Base-by-base conservation (phyloP, 2,797 vertebrate species). In the Alcedo atthis region DNA sequence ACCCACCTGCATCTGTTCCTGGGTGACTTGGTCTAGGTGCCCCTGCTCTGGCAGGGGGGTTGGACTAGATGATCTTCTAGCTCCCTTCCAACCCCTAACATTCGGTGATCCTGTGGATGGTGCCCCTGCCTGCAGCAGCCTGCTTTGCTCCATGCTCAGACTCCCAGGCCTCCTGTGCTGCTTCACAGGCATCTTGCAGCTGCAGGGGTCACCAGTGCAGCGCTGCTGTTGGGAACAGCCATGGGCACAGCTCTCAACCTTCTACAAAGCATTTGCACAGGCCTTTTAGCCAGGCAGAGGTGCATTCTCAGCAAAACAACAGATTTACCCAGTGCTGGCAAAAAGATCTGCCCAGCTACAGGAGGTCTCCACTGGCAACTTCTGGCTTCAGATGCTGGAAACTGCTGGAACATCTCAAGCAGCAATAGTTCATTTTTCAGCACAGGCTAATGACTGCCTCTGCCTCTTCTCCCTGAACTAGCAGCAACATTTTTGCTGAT, bases 401-500 rank as follows among this genome's bases (percentile, higher is more conserved):
- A 61, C 40, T 90, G 58, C 75, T 90, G 75, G 71, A 90, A 84
- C 45, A 77, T n/a, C 85, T 88, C 70, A 58, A 70, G 54, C 37
- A 81, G 78, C 74, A 48, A 70, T 1, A 76, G 59, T 22, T 83
- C 28, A 33, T 61, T 93, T 87, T 91, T 87, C 73, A 81, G 64
- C 37, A 67, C 51, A 87, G 49, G 81, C 89, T 88, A 92, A 88
- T 5, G 77, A 90, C 32, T 32, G 76, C 64, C 51, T n/a, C 62
- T 64, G 68, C 69, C 66, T 93, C 81, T 91, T 62, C 64, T 84
- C 63, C 75, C 33, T 70, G 37, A 79, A 87, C 45, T 24, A 70
- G 77, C 54, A 93, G 64, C 51, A 95, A 93, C 42, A 53, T 19
- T 93, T 91, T 87, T 91, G 81, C 68, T 59, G 78, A 88, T 68